Conservation (phyloP, 2,888 invertebrate species). For the Drosophila heteroneura region DNA sequence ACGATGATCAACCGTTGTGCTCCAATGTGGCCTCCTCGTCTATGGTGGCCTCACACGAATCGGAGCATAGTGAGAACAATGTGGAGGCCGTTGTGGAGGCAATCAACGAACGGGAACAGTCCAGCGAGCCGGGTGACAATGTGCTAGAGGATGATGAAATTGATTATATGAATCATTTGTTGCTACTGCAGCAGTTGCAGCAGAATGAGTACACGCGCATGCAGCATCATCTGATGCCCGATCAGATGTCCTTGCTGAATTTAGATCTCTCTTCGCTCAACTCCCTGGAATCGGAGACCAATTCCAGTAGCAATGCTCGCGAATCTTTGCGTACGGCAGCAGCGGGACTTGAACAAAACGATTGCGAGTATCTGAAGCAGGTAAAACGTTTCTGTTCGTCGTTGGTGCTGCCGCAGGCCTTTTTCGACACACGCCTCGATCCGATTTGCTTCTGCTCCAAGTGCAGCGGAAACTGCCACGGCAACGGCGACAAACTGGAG, state of each 20-base stretch:
- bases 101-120: slow-evolving; percentile 46
- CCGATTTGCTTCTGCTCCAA: slow-evolving; percentile 84
- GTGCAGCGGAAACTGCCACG: slow-evolving; percentile 73
- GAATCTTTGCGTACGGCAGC: slow-evolving; percentile 81
- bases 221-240: slow-evolving; percentile 70
- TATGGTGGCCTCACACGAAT: slow-evolving; percentile 47
- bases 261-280: slow-evolving; percentile 65
- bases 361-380: slow-evolving; percentile 85
- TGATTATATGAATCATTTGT: slow-evolving; percentile 71
- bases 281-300: slow-evolving; percentile 66
- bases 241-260: slow-evolving; percentile 66
- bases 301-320: slow-evolving; percentile 69
- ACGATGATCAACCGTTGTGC: slow-evolving; percentile 63
- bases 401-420: slow-evolving; percentile 84
- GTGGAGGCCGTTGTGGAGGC: slow-evolving; percentile 41
- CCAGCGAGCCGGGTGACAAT: slow-evolving; percentile 60
- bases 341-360: slow-evolving; percentile 81
- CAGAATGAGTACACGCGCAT: slow-evolving; percentile 78
- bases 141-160: slow-evolving; percentile 71
- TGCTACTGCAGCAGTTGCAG: slow-evolving; percentile 78
- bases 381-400: slow-evolving; percentile 84
- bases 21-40: slow-evolving; percentile 35
- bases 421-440: slow-evolving; percentile 80
- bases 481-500: slow-evolving; percentile 81
- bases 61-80: slow-evolving; percentile 61